phyloP scores from a whole-genome alignment of 2,113 vertebrate species.

The Anhinga anhinga region DNA sequence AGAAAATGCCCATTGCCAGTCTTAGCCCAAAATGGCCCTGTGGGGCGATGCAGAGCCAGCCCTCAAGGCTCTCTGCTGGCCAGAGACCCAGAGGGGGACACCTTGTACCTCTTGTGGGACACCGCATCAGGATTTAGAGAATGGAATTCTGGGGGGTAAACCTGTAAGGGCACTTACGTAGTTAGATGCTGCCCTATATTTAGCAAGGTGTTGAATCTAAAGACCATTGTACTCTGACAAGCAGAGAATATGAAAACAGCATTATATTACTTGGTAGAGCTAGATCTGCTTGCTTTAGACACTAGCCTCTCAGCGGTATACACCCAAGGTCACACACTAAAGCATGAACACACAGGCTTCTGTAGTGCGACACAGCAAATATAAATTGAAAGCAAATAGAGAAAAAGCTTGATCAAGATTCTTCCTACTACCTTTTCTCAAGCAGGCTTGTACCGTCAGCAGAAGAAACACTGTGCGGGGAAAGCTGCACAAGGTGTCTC shows the following conservation, averaged over 20 bases:
- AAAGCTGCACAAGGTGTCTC: background rate
- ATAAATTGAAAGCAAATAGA: background rate
- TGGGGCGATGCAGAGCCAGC: accelerated
- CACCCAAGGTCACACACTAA: background rate
- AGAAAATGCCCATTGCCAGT: background rate
- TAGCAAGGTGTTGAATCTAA: background rate
- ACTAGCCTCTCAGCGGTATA: background rate
- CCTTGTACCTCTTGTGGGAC: background rate
- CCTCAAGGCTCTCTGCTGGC: too few species aligned
- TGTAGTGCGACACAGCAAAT: background rate
- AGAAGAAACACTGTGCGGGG: background rate
- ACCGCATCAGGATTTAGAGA: background rate
- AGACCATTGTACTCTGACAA: background rate
- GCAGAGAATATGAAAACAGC: background rate
- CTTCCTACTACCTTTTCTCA: background rate
- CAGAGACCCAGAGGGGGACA: background rate
- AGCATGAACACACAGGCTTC: background rate
- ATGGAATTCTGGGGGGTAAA: background rate
- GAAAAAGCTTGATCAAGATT: background rate
- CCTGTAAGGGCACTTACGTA: background rate
- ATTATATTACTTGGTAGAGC: background rate
- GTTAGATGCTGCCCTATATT: background rate
- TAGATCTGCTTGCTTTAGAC: background rate
- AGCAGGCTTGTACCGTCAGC: background rate
- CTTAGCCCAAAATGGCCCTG: background rate